Base-by-base conservation (phyloP, 1,140 invertebrate genomes). In the Zelostemma sp. region DNA sequence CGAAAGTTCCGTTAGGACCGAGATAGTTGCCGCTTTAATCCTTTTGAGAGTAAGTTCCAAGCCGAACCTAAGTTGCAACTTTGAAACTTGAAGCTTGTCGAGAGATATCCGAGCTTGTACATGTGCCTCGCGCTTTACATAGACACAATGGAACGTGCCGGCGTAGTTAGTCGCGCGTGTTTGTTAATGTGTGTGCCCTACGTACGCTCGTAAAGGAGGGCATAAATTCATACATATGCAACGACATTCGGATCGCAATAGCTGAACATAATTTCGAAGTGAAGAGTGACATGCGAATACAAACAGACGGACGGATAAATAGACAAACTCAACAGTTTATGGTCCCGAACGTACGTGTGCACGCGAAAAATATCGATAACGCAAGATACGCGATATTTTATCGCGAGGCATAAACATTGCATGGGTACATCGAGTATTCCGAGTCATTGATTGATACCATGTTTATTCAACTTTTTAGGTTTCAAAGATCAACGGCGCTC, bases 161-260 rank as follows among this genome's bases (percentile, higher is more conserved):
- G 56, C 63, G 53, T 43, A 51, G 58, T 58, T 72, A 58, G 43
- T 58, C 45, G 15, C 45, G 49, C 59, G 61, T 56, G 56, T 56
- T 62, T 17, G 65, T 12, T 43, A 58, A 62, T 38, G 56, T 61
- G 61, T 41, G 46, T 50, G 61, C 55, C 38, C 45, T 40, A 59
- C 68, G 68, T 67, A 68, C 48, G 64, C 53, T 72, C 65, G 63
- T 68, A 68, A 64, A 72, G 54, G 68, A 64, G 55, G 43, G 57
- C 66, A 69, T 65, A 69, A 67, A 56, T 62, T 67, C 71, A 69
- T 73, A 67, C 67, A 73, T 73, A 73, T 73, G 63, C 67, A 73
- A 66, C 63, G 62, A 54, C 66, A 69, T 64, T 55, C 70, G 60
- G 62, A 67, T 53, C 62, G 70, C 70, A 72, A 72, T 72, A 72